Base-by-base conservation (phyloP, 2,797 vertebrate species). In the Periophthalmus magnuspinnatus region DNA sequence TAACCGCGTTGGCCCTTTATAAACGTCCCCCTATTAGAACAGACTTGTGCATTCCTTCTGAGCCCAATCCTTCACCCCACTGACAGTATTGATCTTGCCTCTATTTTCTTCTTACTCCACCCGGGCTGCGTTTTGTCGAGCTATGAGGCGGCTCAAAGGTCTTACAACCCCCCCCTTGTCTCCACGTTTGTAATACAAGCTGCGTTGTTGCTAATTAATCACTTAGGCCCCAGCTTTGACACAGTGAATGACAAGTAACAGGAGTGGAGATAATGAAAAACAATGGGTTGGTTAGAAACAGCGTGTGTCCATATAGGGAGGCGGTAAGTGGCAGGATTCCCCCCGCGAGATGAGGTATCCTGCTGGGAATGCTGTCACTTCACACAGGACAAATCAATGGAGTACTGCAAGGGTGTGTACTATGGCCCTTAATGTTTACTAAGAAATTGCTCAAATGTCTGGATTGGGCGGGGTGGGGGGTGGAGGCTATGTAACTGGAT, bases 171-270 rank as follows among this genome's bases (percentile, higher is more conserved):
- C 85, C 72, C 74, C 68, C 71, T 78, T 56, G 69, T 9, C 81
- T 69, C 71, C 48, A 68, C 81, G 84, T 79, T 86, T 84, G 83
- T 71, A 54, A 68, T 75, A 65, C 76, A 80, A 77, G 74, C 83
- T 67, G 67, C 70, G 76, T 76, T 82, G 82, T 80, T 76, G 77
- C 81, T 91, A 90, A 93, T 92, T 87, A 92, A 92, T 90, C 88
- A 91, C 80, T 90, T 89, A 86, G 75, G 75, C 71, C 73, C 71
- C 81, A 85, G 86, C 74, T 79, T 75, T 21, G 79, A 74, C 41
- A 50, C 38, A 13, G 24, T 68, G 69, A 72, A 54, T 72, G 80
- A 84, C 77, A 65, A 71, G 66, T 45, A 71, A 47, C 33, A 32
- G 69, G 55, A 72, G 24, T 33, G n/a, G 67, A 84, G 68, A 79